A percentile compares a stretch with the other conserved stretches of the same genome.
Conservation (phyloP, 1,140 invertebrate species). For the Rhysida immarginata region DNA sequence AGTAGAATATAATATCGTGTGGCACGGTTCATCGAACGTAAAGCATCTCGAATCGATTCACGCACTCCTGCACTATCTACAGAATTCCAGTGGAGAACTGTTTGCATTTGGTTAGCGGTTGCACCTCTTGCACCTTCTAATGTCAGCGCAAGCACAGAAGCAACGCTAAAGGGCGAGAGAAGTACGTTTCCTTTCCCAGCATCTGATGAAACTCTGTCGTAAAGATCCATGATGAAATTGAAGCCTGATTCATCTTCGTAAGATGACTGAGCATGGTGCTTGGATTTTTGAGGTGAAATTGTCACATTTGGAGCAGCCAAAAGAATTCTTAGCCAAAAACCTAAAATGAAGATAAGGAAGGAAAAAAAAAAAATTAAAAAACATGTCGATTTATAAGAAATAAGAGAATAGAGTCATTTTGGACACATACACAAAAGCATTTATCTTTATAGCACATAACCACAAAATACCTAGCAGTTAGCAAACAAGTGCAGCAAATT, state of each 20-base stretch:
- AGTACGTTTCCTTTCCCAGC: constrained; percentile 41
- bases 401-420: too few species aligned
- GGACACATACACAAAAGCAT: too few species aligned
- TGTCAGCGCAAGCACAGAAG: constrained; percentile 52
- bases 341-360: too few species aligned
- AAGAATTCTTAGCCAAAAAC: too few species aligned
- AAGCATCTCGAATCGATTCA: not conserved
- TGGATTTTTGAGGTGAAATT: too few species aligned
- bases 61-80: not conserved
- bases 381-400: too few species aligned
- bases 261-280: too few species aligned
- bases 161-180: constrained; percentile 63
- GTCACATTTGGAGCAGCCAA: too few species aligned
- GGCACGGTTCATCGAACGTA: not conserved
- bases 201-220: not conserved
- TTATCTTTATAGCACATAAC: too few species aligned
- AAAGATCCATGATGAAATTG: not conserved
- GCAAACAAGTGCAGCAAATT: too few species aligned
- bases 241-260: constrained; percentile 4
- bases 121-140: constrained; percentile 24
- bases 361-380: too few species aligned
- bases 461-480: too few species aligned
- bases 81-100: constrained; percentile 13
- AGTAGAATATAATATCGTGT: not conserved
- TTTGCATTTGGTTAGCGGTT: constrained; percentile 19